phyloP scores from a whole-genome alignment of 2,888 invertebrate genomes.

The Nomada fucata region DNA sequence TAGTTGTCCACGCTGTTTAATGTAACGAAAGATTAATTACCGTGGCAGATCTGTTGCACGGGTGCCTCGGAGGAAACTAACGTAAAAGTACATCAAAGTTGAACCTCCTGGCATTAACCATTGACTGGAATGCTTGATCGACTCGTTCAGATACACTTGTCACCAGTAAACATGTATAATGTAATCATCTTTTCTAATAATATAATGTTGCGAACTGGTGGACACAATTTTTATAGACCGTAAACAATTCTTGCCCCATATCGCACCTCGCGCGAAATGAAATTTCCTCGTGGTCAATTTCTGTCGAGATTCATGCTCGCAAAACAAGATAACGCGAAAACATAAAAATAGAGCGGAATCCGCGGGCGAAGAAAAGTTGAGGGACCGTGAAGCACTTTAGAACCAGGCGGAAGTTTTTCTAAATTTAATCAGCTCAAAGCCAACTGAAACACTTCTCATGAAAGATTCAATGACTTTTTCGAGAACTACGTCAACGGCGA shows the following conservation, averaged over 20 bases:
- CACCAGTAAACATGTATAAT: constrained; percentile 13
- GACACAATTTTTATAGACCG: constrained; percentile 12
- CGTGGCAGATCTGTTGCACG: constrained; percentile 17
- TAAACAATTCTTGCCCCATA: not conserved
- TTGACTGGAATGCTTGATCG: constrained; percentile 11
- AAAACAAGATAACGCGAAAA: not conserved
- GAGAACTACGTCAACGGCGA: constrained; percentile 14
- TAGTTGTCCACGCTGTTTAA: constrained; percentile 1
- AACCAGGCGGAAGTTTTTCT: constrained; percentile 42
- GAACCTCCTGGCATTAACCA: not conserved
- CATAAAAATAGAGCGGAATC: not conserved
- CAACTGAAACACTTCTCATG: constrained; percentile 35
- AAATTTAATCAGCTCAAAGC: constrained; percentile 56
- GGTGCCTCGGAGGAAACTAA: constrained; percentile 8
- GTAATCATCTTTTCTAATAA: constrained; percentile 8
- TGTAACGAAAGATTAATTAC: constrained; percentile 30
- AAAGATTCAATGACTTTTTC: constrained; percentile 52
- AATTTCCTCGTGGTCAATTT: constrained; percentile 6
- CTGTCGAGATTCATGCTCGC: not conserved
- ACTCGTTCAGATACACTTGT: constrained; percentile 22
- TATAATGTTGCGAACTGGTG: not conserved
- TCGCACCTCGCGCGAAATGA: not conserved
- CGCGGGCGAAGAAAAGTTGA: not conserved
- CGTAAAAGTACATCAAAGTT: not conserved
- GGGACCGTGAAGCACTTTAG: constrained; percentile 4